These are phyloP conservation scores for Rhinoptilus africanus DNA, from an alignment of 2,113 vertebrate genomes.

Conservation along the genomic window DNA sequence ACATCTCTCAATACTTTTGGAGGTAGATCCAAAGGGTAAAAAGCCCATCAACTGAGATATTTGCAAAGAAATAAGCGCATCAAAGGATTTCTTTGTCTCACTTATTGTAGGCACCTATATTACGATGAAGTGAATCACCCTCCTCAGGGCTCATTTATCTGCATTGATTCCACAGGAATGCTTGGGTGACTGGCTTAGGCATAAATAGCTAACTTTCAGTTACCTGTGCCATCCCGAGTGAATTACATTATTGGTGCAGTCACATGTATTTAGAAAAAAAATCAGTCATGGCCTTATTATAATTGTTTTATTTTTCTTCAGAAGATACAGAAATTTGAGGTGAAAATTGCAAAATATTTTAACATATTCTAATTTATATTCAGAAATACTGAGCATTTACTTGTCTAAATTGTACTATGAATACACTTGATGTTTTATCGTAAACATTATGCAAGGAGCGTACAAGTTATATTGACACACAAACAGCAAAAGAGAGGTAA, in stretches of 20 bases:
- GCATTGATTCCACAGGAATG: background rate
- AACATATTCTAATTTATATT: background rate
- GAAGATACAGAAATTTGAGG: background rate
- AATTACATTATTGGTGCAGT: background rate
- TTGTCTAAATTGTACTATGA: background rate
- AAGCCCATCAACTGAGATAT: background rate
- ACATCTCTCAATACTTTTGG: background rate
- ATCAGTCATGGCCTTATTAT: background rate
- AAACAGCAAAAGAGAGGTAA: background rate
- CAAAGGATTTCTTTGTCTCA: background rate
- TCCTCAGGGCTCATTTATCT: background rate
- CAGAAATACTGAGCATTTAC: background rate
- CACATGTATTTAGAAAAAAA: fast-evolving
- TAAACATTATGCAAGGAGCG: background rate
- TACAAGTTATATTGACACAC: background rate
- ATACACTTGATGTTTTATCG: background rate
- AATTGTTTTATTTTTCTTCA: background rate
- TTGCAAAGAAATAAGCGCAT: background rate
- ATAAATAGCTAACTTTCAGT: background rate
- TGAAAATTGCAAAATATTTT: background rate
- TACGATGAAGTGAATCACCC: background rate
- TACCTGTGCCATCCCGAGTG: background rate
- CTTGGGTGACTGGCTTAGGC: background rate
- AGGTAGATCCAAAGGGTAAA: background rate
- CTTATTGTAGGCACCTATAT: background rate